Evolutionary conservation across 2,888 invertebrate species (phyloP).

Genomic region (Hesperia comma): DNA sequence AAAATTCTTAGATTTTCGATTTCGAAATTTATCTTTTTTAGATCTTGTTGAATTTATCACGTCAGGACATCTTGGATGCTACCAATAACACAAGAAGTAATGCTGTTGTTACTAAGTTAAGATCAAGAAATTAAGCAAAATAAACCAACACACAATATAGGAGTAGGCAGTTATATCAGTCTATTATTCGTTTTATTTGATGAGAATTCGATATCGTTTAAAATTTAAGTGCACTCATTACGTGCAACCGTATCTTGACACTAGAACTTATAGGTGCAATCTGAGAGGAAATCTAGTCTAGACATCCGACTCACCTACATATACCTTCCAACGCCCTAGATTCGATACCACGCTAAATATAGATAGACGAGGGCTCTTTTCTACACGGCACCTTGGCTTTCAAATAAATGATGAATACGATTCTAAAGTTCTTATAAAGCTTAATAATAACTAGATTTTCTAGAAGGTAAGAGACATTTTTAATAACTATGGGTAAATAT

Average conservation of each 20-base stretch:
- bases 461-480: too few relatives aligned
- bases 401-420: background rate
- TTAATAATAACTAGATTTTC: too few relatives aligned
- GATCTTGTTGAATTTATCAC: too few relatives aligned
- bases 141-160: background rate
- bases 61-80: too few relatives aligned
- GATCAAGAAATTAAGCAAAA: background rate
- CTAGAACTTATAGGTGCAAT: constrained; percentile 26
- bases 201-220: background rate
- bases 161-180: background rate
- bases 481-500: too few relatives aligned
- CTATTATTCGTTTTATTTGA: background rate
- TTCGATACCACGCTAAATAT: constrained; percentile 58
- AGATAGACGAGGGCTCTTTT: constrained; percentile 48
- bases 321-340: constrained; percentile 62
- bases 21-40: too few relatives aligned
- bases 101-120: background rate
- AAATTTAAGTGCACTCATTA: background rate
- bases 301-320: constrained; percentile 51
- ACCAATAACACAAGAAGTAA: too few relatives aligned
- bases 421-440: background rate
- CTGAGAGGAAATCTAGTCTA: constrained; percentile 39
- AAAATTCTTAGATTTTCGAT: too few relatives aligned
- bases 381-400: background rate
- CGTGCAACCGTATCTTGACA: constrained; percentile 1